phyloP scores from a whole-genome alignment of 2,888 invertebrate genomes.

The Glomeris marginata region DNA sequence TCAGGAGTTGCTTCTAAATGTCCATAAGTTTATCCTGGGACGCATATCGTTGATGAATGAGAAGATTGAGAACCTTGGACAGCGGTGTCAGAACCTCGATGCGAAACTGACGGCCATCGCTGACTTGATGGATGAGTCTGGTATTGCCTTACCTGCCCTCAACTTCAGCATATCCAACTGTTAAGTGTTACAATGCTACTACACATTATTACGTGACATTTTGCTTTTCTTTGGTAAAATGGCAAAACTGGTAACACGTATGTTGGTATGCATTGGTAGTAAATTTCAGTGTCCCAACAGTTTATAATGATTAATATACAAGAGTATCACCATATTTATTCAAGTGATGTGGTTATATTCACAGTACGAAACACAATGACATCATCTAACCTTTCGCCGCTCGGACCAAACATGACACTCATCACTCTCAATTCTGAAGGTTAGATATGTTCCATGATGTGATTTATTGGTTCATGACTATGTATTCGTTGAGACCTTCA shows the following conservation, averaged over 20 bases:
- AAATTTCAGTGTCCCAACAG: no score
- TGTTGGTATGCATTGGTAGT: no score
- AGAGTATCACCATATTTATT: no score
- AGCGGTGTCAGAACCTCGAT: background rate
- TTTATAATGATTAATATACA: no score
- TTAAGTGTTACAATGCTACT: no score
- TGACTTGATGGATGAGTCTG: background rate
- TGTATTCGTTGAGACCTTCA: background rate
- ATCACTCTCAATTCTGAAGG: slow-evolving; percentile 10
- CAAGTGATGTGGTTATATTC: no score
- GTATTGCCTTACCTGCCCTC: background rate
- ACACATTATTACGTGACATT: no score
- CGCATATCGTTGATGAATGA: background rate
- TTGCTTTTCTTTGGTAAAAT: no score
- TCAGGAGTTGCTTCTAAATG: background rate
- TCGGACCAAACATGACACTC: slow-evolving; percentile 4
- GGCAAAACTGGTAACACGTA: no score
- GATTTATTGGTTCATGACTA: background rate
- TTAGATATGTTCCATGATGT: background rate
- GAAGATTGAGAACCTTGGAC: background rate
- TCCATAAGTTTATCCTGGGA: background rate
- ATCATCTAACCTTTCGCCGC: background rate
- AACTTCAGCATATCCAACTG: background rate
- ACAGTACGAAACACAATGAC: no score
- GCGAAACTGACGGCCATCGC: background rate